Evolutionary conservation across 2,113 vertebrate species (phyloP).

Genomic region (Philantomba maxwellii): DNA sequence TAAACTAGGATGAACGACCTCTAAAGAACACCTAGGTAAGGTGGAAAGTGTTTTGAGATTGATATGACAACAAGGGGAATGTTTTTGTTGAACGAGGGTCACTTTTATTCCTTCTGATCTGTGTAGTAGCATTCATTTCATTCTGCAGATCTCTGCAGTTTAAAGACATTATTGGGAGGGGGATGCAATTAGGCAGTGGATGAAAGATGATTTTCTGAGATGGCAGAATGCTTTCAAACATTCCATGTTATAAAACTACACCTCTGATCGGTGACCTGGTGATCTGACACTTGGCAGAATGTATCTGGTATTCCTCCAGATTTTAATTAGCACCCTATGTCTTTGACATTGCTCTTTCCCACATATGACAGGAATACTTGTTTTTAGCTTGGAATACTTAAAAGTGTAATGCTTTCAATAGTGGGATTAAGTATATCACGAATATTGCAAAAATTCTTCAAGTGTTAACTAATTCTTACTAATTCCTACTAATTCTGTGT

Average conservation of each 20-base stretch:
- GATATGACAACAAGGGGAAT: neutral
- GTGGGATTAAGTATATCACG: neutral
- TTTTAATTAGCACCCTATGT: neutral
- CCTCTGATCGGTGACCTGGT: neutral
- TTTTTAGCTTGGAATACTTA: neutral
- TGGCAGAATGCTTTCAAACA: neutral
- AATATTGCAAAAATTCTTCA: neutral
- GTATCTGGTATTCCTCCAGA: neutral
- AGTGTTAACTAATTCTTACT: neutral
- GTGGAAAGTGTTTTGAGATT: neutral
- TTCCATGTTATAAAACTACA: neutral
- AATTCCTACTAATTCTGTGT: neutral
- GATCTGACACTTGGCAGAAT: neutral
- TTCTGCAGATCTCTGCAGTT: neutral
- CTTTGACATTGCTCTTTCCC: neutral
- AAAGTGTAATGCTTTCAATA: neutral
- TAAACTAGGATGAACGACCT: neutral
- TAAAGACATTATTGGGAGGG: neutral
- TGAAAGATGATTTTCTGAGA: neutral
- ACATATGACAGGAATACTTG: neutral
- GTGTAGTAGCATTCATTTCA: neutral
- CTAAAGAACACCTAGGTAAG: neutral
- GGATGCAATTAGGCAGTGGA: neutral
- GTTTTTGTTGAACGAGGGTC: neutral
- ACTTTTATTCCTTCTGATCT: neutral